Percentiles rank a stretch among this genome's conserved stretches.
Evolutionary conservation across 2,888 invertebrate genomes (phyloP).

Genomic region (Rhagium mordax): DNA sequence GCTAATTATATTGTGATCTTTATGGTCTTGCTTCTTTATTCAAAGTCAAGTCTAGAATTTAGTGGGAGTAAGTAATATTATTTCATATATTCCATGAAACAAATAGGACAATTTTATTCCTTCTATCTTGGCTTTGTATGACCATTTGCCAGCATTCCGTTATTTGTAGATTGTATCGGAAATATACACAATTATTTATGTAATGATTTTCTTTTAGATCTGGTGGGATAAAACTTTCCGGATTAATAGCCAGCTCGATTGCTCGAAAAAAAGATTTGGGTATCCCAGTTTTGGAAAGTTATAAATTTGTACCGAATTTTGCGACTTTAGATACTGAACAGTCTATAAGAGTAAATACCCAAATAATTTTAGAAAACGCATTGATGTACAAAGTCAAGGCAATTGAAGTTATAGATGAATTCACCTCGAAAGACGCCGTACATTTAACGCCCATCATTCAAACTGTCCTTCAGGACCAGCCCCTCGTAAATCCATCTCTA

Average conservation of each 20-base stretch:
- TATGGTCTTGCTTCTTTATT: no score
- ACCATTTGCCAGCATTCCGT: no score
- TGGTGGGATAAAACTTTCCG: constrained; percentile 85
- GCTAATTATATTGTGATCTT: no score
- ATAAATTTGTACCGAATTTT: constrained; percentile 79
- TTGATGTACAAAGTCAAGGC: constrained; percentile 71
- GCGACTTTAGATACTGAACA: constrained; percentile 51
- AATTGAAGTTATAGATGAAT: constrained; percentile 51
- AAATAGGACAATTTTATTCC: no score
- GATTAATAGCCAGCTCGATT: constrained; percentile 83
- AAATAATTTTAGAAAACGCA: constrained; percentile 83
- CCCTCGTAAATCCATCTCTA: constrained; percentile 80
- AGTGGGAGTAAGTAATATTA: no score
- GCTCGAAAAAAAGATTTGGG: constrained; percentile 78
- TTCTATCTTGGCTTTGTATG: no score
- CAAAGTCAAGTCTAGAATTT: no score
- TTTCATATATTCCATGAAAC: no score
- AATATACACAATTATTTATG: no score
- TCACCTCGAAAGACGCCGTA: constrained; percentile 22
- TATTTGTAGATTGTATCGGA: no score
- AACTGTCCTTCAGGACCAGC: constrained; percentile 78
- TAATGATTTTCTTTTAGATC: constrained; percentile 73
- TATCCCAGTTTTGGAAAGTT: constrained; percentile 85
- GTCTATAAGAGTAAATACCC: constrained; percentile 76
- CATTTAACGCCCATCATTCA: constrained; percentile 72